A percentile compares a stretch with the other conserved stretches of the same genome.
phyloP scores from a whole-genome alignment of 2,888 invertebrate species.

The Amiota mariae region DNA sequence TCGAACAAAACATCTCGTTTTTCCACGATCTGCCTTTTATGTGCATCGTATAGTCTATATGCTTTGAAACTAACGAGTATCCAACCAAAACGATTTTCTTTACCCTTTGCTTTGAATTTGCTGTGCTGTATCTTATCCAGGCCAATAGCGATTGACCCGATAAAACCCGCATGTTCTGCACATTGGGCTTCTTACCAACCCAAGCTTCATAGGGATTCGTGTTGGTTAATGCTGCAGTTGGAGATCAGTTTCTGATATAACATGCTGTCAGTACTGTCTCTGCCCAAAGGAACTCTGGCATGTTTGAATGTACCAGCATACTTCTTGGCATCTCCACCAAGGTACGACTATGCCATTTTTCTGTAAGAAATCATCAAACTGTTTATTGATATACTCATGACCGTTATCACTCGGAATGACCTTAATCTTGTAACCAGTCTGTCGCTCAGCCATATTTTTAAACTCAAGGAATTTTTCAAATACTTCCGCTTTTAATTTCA shows the following conservation, averaged over 20 bases:
- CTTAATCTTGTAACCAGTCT: conserved; percentile 37
- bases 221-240: conserved; percentile 25
- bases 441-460: conserved; percentile 17
- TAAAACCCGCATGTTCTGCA: conserved; percentile 36
- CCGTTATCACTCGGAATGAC: conserved; percentile 36
- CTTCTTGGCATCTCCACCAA: conserved; percentile 14
- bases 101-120: no score
- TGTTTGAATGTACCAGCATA: neutral
- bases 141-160: conserved; percentile 28
- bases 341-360: conserved; percentile 33
- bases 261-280: neutral
- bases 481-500: conserved; percentile 32
- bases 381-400: conserved; percentile 33
- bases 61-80: no score
- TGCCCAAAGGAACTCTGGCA: neutral
- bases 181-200: conserved; percentile 33
- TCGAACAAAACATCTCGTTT: no score
- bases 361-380: conserved; percentile 36
- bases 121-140: neutral
- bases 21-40: no score
- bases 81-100: no score
- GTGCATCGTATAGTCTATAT: no score
- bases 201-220: conserved; percentile 11
- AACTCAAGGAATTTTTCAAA: conserved; percentile 31
- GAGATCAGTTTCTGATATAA: neutral